A percentile compares a stretch with the other conserved stretches of the same genome.
These are phyloP conservation scores for Drosophila stalkeri DNA, from an alignment of 2,888 invertebrate species.

Conservation along the genomic window DNA sequence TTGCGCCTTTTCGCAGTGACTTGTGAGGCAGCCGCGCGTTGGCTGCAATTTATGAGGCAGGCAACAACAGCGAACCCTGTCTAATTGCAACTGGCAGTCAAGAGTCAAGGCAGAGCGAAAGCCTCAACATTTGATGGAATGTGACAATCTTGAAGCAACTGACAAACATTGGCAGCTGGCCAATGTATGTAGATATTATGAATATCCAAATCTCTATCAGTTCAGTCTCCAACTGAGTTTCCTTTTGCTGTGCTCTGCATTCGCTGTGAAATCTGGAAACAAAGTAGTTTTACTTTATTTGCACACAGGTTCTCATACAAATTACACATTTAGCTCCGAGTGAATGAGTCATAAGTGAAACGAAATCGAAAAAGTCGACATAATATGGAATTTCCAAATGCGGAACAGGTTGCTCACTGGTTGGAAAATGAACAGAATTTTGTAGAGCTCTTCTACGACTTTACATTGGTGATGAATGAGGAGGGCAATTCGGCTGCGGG, in stretches of 20 bases:
- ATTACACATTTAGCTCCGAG: not conserved
- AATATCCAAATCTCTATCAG: not conserved
- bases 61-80: constrained; percentile 35
- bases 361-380: not conserved
- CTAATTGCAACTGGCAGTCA: constrained; percentile 60
- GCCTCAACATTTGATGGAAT: constrained; percentile 23
- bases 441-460: not conserved
- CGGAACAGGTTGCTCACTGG: not conserved
- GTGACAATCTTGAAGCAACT: constrained; percentile 44
- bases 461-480: not conserved
- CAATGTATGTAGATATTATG: not conserved
- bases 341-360: not conserved
- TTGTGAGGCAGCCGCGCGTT: not conserved
- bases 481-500: not conserved
- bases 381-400: not conserved
- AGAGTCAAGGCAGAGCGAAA: not conserved
- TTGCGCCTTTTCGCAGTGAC: constrained; percentile 30
- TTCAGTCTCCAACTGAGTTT: not conserved
- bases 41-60: constrained; percentile 57
- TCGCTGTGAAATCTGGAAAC: not conserved
- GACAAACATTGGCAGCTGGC: not conserved
- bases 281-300: constrained; percentile 7
- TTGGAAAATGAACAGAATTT: not conserved
- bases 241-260: not conserved
- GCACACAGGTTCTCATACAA: not conserved